Evolutionary conservation across 2,113 vertebrate species (phyloP), one percentile per base, ranked within the genome.

Genomic region (Hepsetus odoe): DNA sequence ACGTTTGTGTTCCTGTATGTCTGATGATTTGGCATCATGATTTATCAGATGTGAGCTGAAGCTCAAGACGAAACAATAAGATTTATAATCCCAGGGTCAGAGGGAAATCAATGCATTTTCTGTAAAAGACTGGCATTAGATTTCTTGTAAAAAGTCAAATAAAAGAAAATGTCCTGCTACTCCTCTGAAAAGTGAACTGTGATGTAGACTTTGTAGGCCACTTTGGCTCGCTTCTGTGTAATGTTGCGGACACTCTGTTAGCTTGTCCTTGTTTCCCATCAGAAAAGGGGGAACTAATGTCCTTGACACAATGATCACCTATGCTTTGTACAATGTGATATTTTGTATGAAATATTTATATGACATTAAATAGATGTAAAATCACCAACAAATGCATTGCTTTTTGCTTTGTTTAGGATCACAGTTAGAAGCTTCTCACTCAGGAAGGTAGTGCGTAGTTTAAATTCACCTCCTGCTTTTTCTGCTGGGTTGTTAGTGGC

Each of bases 291-390:
- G 56, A 30, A 35, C 42, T 69, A 46, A 44, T n/a, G 90, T 79
- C 78, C 80, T 80, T 16, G 64, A 72, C 56, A 82, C 77, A 89
- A 80, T 83, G 89, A 91, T 90, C 91, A 82, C 91, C 91, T 94
- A 82, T 93, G 94, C 94, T 96, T 97, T 95, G 95, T 95, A 95
- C 93, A 95, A 95, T 91, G 94, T 95, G 94, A 96, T 95, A 90
- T 97, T 97, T 98, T 97, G 94, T 97, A 98, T 95, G 93, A 94
- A 95, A 93, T 96, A 96, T 96, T 97, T 97, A 96, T 96, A 98
- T 96, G 93, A 94, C 94, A 94, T 92, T 97, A 89, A 77, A 88
- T 82, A 69, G 84, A 89, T 89, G 28, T 86, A 87, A 91, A 85
- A 91, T 83, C 51, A 87, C 85, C 80, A 67, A 77, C 82, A 1